Evolutionary conservation across 2,113 vertebrate species (phyloP).

Genomic region (Atrichornis clamosus): DNA sequence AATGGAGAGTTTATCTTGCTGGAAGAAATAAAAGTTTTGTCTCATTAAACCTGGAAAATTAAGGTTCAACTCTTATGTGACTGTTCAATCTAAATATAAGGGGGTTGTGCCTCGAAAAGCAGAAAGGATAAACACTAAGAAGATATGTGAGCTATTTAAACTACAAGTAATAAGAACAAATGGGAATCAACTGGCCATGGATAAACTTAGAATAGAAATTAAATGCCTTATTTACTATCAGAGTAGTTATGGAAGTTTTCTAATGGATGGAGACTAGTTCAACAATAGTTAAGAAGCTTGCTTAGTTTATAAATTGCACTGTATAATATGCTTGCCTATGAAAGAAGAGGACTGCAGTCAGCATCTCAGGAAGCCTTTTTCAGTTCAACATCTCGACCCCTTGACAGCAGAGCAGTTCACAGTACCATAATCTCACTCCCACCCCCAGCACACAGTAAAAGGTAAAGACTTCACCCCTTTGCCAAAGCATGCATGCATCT

Average conservation of each 20-base stretch:
- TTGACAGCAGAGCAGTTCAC: not conserved
- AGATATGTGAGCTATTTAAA: not conserved
- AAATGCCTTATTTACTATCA: not conserved
- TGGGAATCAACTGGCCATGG: not conserved
- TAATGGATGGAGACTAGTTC: not conserved
- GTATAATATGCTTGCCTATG: not conserved
- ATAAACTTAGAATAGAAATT: not conserved
- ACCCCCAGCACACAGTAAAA: accelerated
- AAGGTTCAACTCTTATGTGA: not conserved
- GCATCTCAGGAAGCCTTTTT: not conserved
- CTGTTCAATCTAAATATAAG: not conserved
- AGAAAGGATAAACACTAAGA: not conserved
- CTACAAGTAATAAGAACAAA: not conserved
- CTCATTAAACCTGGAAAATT: conserved; percentile 11
- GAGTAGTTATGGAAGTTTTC: not conserved
- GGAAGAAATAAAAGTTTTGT: conserved; percentile 9
- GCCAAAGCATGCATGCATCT: not conserved
- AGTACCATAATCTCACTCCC: accelerated
- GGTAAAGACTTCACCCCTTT: not conserved
- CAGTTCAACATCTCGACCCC: not conserved
- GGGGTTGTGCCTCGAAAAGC: not conserved
- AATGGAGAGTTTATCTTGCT: not conserved
- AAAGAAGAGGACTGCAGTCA: not conserved
- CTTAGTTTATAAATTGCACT: not conserved
- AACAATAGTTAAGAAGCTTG: not conserved